Percentiles rank a stretch among this genome's conserved stretches.
Evolutionary conservation across 1,140 invertebrate species (phyloP).

Genomic region (Wasmannia auropunctata): DNA sequence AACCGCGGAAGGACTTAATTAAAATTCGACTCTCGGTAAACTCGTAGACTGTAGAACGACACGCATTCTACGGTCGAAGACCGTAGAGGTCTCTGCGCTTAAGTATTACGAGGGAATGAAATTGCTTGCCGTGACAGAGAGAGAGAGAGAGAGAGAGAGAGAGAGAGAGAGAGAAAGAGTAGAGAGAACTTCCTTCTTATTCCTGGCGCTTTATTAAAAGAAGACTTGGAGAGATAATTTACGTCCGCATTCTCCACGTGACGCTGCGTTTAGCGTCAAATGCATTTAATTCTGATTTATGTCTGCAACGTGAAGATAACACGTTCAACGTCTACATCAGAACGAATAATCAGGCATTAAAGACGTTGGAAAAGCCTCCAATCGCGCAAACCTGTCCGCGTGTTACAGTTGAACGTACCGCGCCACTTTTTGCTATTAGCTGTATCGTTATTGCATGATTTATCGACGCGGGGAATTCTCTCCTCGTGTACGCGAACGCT

Average conservation of each 20-base stretch:
- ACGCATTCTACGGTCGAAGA: background rate
- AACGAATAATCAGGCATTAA: constrained; percentile 16
- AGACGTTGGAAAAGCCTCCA: background rate
- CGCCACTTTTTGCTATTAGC: constrained; percentile 18
- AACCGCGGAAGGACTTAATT: background rate
- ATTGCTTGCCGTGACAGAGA: no score
- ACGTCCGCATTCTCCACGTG: background rate
- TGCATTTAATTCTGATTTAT: constrained; percentile 52
- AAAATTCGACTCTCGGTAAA: constrained; percentile 44
- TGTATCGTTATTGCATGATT: constrained; percentile 49
- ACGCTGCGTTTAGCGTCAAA: background rate
- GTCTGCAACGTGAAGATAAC: background rate
- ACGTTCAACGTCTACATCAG: background rate
- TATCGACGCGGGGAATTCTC: constrained; percentile 13
- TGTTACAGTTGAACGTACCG: background rate
- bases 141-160: no score
- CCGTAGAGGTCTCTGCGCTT: background rate
- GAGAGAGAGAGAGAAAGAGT: no score
- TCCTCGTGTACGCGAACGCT: background rate
- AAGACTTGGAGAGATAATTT: constrained; percentile 21
- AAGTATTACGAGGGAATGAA: constrained; percentile 46
- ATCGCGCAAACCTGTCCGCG: background rate
- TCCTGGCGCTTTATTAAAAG: constrained; percentile 26
- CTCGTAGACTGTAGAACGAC: background rate
- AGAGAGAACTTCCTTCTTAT: background rate